Evolutionary conservation across 2,888 invertebrate species (phyloP), one percentile per base, ranked within the genome.

Genomic region (Smittia aterrima): DNA sequence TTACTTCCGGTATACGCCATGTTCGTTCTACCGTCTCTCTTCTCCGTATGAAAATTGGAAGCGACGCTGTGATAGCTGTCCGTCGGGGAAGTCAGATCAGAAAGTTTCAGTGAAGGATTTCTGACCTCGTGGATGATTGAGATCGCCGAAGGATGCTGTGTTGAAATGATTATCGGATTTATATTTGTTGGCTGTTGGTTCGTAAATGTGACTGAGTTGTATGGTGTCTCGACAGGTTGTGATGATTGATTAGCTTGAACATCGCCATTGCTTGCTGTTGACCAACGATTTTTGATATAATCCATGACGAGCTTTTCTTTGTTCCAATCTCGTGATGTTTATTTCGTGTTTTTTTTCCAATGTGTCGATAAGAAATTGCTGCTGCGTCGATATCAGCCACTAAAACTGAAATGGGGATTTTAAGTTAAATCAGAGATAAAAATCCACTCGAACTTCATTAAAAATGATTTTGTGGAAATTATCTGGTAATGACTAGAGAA

Each of bases 61-160:
- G 72, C n/a, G n/a, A 25, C 25, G 16, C 64, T 54, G 32, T 58
- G 72, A 62, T 38, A 72, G 16, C 72, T 72, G n/a, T 72, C 72
- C 11, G 32, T 32, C 11, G 72, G 72, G 6, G 72, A 62, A 32
- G 25, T 53, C 72, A 72, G 53, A n/a, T 71, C 27, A 11, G 1
- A 1, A 32, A 24, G 22, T 20, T 27, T 38, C 20, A 62, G 38
- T 40, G 25, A 11, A 6, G 40, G 7, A 70, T 70, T 18, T 27
- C 24, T 6, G 11, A 24, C 25, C 16, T 72, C 32, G 22, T 62
- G 54, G 11, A 72, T 53, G 20, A 72, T 40, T 13, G 72, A 22
- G 4, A 20, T 72, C 13, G 53, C 20, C n/a, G 58, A 25, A 0
- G 62, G n/a, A 22, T 53, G 32, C n/a, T 25, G 53, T 11, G 53